phyloP scores from a whole-genome alignment of 2,113 vertebrate genomes.

The Platysteira castanea region DNA sequence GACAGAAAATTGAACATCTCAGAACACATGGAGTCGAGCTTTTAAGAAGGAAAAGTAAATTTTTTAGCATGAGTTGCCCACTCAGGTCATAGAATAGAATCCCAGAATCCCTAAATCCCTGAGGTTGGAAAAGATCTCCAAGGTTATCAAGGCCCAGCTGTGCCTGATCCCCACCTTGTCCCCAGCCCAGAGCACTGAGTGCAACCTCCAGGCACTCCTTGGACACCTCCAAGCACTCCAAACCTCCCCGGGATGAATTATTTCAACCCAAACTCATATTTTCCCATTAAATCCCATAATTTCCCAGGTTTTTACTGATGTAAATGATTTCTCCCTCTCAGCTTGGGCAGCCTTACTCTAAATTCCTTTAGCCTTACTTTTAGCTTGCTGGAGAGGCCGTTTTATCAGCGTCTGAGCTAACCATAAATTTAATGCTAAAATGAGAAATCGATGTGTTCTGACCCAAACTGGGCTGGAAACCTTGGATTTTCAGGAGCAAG shows the following conservation, averaged over 20 bases:
- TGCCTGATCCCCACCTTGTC: not conserved
- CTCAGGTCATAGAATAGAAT: not conserved
- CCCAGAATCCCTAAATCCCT: not conserved
- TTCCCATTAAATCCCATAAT: not conserved
- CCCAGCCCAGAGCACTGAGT: not conserved
- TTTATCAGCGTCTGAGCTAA: not conserved
- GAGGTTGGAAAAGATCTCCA: not conserved
- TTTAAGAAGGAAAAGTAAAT: not conserved
- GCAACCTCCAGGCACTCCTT: not conserved
- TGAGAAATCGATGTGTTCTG: not conserved
- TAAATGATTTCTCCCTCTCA: not conserved
- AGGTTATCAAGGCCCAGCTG: not conserved
- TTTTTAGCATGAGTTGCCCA: not conserved
- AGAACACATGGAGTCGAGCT: not conserved
- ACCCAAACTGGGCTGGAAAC: not conserved
- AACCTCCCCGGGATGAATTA: not conserved
- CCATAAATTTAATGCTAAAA: not conserved
- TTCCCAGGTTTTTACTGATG: not conserved
- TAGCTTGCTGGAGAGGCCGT: not conserved
- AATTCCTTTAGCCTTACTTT: too few species aligned
- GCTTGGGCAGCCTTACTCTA: not conserved
- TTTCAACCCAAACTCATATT: not conserved
- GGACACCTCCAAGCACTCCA: not conserved
- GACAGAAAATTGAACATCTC: not conserved
- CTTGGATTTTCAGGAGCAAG: not conserved